Conservation (phyloP, 2,888 invertebrate genomes). For the Macropis europaea region DNA sequence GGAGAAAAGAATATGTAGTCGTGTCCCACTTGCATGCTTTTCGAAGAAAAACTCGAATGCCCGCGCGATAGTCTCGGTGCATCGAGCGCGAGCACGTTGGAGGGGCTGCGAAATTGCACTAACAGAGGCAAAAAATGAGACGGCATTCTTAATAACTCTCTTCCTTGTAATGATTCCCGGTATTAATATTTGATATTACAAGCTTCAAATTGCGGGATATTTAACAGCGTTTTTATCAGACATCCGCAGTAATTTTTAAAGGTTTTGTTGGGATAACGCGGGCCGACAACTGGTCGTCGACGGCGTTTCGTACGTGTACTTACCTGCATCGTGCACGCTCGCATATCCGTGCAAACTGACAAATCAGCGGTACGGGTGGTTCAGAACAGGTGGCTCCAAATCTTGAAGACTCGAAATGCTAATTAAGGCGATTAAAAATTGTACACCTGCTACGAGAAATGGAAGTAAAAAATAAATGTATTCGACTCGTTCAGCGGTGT, state of each 20-base stretch:
- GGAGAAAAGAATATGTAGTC: conserved; percentile 25
- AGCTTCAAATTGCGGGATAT: neutral
- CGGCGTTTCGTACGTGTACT: neutral
- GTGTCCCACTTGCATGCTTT: conserved; percentile 59
- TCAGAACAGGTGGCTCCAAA: no score
- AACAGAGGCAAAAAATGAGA: conserved; percentile 14
- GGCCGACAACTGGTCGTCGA: neutral
- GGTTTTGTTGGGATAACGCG: neutral
- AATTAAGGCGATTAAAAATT: no score
- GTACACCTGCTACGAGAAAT: no score
- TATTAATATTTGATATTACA: conserved; percentile 10
- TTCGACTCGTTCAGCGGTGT: no score
- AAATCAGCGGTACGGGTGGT: no score
- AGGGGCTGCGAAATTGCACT: conserved; percentile 18
- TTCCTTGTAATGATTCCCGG: conserved; percentile 1
- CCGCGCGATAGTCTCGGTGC: conserved; percentile 5
- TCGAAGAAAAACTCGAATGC: conserved; percentile 28
- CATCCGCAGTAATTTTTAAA: neutral
- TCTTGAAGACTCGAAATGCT: no score
- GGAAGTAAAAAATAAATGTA: no score
- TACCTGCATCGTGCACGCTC: neutral
- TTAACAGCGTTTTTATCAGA: neutral
- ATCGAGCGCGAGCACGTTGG: neutral
- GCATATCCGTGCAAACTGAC: no score
- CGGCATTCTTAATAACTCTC: conserved; percentile 16